Percentiles rank a stretch among this genome's conserved stretches.
phyloP scores from a whole-genome alignment of 2,113 vertebrate genomes.

The Bos indicus region DNA sequence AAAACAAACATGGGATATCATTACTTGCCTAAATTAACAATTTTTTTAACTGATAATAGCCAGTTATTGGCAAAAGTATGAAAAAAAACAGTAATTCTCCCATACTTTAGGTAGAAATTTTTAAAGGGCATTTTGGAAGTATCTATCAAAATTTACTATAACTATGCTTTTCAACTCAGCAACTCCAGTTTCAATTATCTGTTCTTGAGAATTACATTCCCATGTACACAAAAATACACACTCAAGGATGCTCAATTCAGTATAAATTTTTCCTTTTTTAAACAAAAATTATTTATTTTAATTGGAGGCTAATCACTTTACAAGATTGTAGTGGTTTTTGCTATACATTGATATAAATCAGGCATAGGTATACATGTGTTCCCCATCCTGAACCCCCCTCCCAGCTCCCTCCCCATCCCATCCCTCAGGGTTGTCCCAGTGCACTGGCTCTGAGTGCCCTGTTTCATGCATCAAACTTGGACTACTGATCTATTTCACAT shows the following conservation, averaged over 20 bases:
- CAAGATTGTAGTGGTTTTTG: not conserved
- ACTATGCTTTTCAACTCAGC: not conserved
- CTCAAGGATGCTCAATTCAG: not conserved
- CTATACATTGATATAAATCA: not conserved
- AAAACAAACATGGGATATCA: not conserved
- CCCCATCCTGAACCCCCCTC: not conserved
- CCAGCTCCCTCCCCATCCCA: not conserved
- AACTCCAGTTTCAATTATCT: not conserved
- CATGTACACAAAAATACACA: not conserved
- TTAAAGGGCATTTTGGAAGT: not conserved
- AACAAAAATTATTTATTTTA: not conserved
- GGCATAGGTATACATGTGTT: not conserved
- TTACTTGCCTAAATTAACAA: not conserved
- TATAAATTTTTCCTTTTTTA: not conserved
- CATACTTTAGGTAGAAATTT: not conserved
- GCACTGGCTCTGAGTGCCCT: not conserved
- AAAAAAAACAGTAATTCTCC: not conserved
- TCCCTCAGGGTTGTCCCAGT: not conserved
- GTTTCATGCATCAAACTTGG: not conserved
- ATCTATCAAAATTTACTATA: not conserved
- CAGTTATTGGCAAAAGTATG: not conserved
- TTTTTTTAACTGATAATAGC: not conserved
- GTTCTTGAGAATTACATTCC: not conserved
- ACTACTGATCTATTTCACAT: not conserved
- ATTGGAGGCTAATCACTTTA: not conserved